Evolutionary conservation across 2,113 vertebrate genomes (phyloP).

Genomic region (Panthera tigris): DNA sequence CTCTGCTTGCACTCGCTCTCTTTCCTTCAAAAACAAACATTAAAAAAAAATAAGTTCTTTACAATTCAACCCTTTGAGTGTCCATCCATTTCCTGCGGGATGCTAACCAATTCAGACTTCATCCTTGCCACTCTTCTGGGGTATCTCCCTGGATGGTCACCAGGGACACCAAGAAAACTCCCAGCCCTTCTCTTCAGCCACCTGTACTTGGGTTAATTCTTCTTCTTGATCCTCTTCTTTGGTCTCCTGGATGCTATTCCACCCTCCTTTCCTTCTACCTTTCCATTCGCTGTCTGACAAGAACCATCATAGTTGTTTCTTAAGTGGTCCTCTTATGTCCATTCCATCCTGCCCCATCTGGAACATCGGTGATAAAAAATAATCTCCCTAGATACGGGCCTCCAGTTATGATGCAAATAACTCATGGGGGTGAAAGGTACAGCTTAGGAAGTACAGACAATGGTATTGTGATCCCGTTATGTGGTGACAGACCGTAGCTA

Average conservation of each 20-base stretch:
- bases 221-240: neutral
- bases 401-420: neutral
- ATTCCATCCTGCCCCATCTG: neutral
- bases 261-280: neutral
- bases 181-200: neutral
- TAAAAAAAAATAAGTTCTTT: neutral
- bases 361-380: neutral
- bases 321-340: neutral
- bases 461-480: accelerated
- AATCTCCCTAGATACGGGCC: neutral
- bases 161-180: neutral
- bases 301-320: neutral
- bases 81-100: neutral
- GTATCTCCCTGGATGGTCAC: neutral
- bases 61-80: neutral
- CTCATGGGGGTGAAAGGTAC: neutral
- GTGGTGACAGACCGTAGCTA: neutral
- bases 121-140: neutral
- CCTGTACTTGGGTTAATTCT: neutral
- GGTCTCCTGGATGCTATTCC: neutral
- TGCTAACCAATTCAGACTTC: neutral
- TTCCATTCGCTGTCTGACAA: neutral
- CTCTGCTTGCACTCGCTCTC: too few relatives aligned
- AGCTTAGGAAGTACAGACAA: neutral
- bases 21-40: too few relatives aligned